Percentiles rank a stretch among this genome's conserved stretches.
phyloP scores from a whole-genome alignment of 2,888 invertebrate species.

The Sericinus montela region DNA sequence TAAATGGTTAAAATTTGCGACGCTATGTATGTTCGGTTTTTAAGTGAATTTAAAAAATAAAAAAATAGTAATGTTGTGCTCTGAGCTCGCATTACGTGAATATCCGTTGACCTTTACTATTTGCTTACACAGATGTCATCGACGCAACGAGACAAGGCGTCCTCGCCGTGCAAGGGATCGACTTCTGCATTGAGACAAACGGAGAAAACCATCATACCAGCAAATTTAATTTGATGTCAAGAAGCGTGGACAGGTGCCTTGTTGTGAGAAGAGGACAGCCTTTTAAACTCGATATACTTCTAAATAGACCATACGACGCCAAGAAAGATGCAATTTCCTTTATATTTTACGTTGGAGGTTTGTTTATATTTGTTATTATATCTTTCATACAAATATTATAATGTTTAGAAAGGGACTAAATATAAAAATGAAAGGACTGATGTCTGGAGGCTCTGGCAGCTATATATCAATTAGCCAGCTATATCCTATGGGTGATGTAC shows the following conservation, averaged over 20 bases:
- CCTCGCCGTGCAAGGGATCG: slow-evolving; percentile 84
- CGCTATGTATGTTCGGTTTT: too few relatives aligned
- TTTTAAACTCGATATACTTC: slow-evolving; percentile 85
- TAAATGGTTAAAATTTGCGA: too few relatives aligned
- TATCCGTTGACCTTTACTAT: slow-evolving; percentile 16
- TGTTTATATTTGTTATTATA: slow-evolving; percentile 24
- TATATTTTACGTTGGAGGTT: slow-evolving; percentile 88
- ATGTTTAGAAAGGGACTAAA: too few relatives aligned
- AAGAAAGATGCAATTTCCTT: slow-evolving; percentile 89
- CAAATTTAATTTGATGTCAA: slow-evolving; percentile 86
- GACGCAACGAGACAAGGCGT: slow-evolving; percentile 78
- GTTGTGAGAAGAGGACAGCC: slow-evolving; percentile 91
- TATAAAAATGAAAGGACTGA: too few relatives aligned
- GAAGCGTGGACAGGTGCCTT: slow-evolving; percentile 79
- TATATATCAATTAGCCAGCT: too few relatives aligned
- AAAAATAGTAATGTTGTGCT: too few relatives aligned
- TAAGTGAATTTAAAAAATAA: too few relatives aligned
- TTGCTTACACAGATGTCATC: slow-evolving; percentile 58
- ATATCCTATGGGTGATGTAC: too few relatives aligned
- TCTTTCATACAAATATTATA: too few relatives aligned
- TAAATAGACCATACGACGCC: slow-evolving; percentile 87
- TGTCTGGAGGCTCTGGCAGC: too few relatives aligned
- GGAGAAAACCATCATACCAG: slow-evolving; percentile 88
- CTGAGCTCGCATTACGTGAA: background rate
- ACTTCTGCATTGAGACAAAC: slow-evolving; percentile 86